Conservation (phyloP, 2,797 vertebrate genomes). For the Notolabrus celidotus region DNA sequence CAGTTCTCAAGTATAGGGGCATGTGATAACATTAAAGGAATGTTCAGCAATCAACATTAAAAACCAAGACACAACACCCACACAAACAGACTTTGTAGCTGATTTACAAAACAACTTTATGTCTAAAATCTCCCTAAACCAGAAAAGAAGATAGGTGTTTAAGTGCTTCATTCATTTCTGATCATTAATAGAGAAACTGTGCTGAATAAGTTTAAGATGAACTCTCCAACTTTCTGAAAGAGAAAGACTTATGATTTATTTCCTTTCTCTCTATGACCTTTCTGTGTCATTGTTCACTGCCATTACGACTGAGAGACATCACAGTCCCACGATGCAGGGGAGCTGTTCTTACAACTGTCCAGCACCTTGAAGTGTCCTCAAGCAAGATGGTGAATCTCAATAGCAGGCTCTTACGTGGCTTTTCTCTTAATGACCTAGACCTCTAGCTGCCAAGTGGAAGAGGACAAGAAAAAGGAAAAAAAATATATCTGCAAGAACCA, state of each 20-base stretch:
- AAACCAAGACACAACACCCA: too few species aligned
- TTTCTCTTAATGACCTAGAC: conserved; percentile 26
- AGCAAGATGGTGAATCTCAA: conserved; percentile 4
- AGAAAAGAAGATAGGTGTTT: too few species aligned
- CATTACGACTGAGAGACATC: neutral
- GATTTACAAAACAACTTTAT: too few species aligned
- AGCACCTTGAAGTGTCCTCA: conserved; percentile 35
- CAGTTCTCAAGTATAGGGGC: too few species aligned
- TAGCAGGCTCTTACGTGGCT: neutral
- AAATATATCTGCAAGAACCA: neutral
- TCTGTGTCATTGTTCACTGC: neutral
- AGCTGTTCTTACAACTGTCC: conserved; percentile 11
- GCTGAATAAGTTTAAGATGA: conserved; percentile 7
- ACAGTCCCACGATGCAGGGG: neutral
- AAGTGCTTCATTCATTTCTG: neutral
- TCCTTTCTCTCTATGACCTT: conserved; percentile 26
- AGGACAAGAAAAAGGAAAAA: neutral
- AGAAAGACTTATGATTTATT: neutral
- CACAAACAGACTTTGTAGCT: too few species aligned
- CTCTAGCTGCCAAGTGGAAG: conserved; percentile 9
- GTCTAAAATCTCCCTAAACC: too few species aligned
- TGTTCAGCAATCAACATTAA: too few species aligned
- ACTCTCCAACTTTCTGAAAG: conserved; percentile 21
- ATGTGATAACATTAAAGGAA: too few species aligned
- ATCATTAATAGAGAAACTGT: too few species aligned